Base-by-base conservation (phyloP, 1,140 invertebrate species). In the Aphaenogaster ashmeadi region DNA sequence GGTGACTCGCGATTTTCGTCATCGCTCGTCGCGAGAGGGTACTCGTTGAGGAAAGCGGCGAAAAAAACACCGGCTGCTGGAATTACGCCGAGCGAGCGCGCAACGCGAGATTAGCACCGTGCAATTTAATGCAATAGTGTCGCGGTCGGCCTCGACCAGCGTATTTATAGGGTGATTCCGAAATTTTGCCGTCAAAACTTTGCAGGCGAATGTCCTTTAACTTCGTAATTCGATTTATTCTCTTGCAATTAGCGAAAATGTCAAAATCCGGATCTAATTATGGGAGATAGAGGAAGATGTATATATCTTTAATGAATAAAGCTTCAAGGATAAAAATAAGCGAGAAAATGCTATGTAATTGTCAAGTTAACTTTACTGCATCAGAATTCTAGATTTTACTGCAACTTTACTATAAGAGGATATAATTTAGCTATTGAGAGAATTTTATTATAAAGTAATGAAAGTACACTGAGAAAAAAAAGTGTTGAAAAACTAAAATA, bases 101-200 rank as follows among this genome's bases (percentile, higher is more conserved):
- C 66, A 56, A 71, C 52, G 86, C 38, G 54, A 85, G 75, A 91
- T 91, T 90, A 91, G 80, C 77, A 60, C 69, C 86, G 75, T 88
- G 88, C 80, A 90, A 90, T 91, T 90, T 91, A 88, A 91, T 62
- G 60, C 67, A 81, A 64, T 27, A 66, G 60, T 79, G n/a, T 78
- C 85, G 71, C 18, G 58, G 74, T 38, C 72, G 74, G 27, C 58
- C 62, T 77, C 69, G 80, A 52, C 15, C 36, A 13, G 41, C 33
- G 11, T 50, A 38, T 44, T 54, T 83, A 74, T n/a, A 74, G 67
- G 54, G 41, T 74, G 54, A 72, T 60, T 50, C 7, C 41, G 67
- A 72, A 74, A 58, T 60, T 52, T 47, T 5, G 15, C 13, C 58
- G 15, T 44, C 38, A 9, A 50, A 54, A 27, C 18, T 21, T 13